Evolutionary conservation across 2,113 vertebrate genomes (phyloP).

Genomic region (Hassar affinis): DNA sequence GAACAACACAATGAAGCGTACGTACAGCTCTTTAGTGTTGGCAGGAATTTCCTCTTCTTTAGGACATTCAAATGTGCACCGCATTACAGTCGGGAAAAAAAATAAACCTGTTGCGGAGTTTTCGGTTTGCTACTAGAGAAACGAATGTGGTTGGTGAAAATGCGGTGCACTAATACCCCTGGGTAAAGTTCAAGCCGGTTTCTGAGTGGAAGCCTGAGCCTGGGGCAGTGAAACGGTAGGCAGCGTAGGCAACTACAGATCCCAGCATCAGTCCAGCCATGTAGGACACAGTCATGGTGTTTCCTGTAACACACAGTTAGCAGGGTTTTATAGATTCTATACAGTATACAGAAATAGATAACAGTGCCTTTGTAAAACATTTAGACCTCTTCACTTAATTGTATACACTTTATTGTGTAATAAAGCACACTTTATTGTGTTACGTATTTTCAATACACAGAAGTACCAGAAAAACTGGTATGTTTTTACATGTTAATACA

Average conservation of each 20-base stretch:
- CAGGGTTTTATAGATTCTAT: not conserved
- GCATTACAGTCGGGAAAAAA: slow-evolving; percentile 12
- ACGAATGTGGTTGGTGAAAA: not conserved
- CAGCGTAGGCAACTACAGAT: slow-evolving; percentile 88
- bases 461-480: too few species aligned
- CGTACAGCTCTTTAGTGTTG: slow-evolving; percentile 39
- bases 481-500: too few species aligned
- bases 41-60: slow-evolving; percentile 23
- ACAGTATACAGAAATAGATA: not conserved
- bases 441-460: too few species aligned
- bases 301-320: slow-evolving; percentile 73
- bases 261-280: slow-evolving; percentile 94
- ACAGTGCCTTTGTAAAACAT: not conserved
- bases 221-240: slow-evolving; percentile 85
- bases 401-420: too few species aligned
- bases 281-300: slow-evolving; percentile 98
- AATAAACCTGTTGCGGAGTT: slow-evolving; percentile 25
- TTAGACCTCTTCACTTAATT: not conserved
- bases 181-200: slow-evolving; percentile 66
- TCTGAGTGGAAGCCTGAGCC: slow-evolving; percentile 66
- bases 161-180: slow-evolving; percentile 70
- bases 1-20: slow-evolving; percentile 46
- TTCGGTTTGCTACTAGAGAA: slow-evolving; percentile 17
- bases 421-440: not conserved
- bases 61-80: slow-evolving; percentile 47